A percentile compares a stretch with the other conserved stretches of the same genome.
phyloP scores from a whole-genome alignment of 2,113 vertebrate genomes.

The Myodes glareolus region DNA sequence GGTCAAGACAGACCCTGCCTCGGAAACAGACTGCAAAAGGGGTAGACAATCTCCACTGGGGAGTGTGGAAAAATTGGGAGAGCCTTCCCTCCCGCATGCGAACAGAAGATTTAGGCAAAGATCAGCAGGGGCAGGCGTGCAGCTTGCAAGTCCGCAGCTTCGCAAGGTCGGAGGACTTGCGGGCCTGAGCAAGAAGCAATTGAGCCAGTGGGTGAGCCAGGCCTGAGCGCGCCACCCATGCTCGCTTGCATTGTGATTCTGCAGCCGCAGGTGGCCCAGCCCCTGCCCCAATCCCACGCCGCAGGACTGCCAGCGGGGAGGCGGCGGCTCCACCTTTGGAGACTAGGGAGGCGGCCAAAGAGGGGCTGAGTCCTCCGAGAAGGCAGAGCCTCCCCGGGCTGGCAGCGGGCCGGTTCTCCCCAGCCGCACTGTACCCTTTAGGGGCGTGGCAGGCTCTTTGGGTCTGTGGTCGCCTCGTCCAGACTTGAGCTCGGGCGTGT shows the following conservation, averaged over 20 bases:
- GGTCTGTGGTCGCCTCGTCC: constrained; percentile 4
- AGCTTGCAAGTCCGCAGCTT: background rate
- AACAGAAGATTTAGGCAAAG: background rate
- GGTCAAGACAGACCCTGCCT: background rate
- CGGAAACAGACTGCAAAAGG: background rate
- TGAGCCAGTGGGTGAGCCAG: constrained; percentile 54
- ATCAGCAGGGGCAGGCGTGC: background rate
- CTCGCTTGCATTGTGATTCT: background rate
- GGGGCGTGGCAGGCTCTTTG: constrained; percentile 56
- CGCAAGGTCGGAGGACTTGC: background rate
- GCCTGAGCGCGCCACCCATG: constrained; percentile 50
- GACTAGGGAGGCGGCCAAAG: background rate
- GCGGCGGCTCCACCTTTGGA: background rate
- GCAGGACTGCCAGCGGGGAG: constrained; percentile 10
- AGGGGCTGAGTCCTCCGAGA: background rate
- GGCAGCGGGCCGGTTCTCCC: background rate
- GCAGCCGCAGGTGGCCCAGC: constrained; percentile 26
- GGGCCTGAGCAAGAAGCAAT: background rate
- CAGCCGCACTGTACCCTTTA: background rate
- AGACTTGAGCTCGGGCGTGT: constrained; percentile 19
- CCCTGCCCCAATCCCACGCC: constrained; percentile 4
- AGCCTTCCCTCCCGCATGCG: background rate
- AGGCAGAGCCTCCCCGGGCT: background rate
- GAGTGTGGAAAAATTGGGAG: background rate
- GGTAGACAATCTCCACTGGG: fast-evolving